Conservation (phyloP, 37 sponge, comb jelly and placozoan species). For the Theonella swinhoei region DNA sequence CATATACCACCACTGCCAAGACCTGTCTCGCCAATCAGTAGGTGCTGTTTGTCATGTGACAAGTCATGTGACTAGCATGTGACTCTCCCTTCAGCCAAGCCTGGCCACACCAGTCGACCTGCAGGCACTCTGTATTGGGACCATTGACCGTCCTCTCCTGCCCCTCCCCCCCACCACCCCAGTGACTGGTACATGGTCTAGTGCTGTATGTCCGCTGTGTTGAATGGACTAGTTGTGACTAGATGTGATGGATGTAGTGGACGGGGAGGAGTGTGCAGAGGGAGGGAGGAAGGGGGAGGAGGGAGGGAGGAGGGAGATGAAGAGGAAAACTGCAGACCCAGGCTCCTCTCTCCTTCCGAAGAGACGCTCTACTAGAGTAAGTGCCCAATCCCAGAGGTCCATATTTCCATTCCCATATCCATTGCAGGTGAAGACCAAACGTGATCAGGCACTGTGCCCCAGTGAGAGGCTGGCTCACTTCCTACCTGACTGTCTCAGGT, state of each 20-base stretch:
- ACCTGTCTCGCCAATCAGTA: constrained; percentile 13
- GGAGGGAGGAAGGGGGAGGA: no score
- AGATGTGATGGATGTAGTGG: neutral
- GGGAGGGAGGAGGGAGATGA: constrained; percentile 43
- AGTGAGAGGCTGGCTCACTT: neutral
- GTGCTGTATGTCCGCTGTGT: no score
- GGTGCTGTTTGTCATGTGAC: neutral
- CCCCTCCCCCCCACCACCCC: neutral
- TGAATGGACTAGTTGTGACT: no score
- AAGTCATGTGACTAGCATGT: neutral
- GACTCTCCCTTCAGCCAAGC: neutral
- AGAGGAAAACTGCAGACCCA: constrained; percentile 24
- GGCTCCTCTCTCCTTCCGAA: constrained; percentile 39
- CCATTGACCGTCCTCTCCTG: neutral
- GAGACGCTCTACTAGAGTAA: constrained; percentile 66
- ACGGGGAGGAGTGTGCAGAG: constrained; percentile 9
- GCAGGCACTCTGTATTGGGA: neutral
- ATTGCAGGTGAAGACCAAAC: neutral
- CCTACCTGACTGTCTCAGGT: neutral
- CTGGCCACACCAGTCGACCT: constrained; percentile 26
- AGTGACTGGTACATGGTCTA: no score
- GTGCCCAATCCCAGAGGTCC: no score
- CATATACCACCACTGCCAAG: constrained; percentile 48
- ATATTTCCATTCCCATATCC: neutral
- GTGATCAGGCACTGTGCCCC: neutral